phyloP scores from a whole-genome alignment of 2,797 vertebrate genomes.

The Aldrovandia affinis region DNA sequence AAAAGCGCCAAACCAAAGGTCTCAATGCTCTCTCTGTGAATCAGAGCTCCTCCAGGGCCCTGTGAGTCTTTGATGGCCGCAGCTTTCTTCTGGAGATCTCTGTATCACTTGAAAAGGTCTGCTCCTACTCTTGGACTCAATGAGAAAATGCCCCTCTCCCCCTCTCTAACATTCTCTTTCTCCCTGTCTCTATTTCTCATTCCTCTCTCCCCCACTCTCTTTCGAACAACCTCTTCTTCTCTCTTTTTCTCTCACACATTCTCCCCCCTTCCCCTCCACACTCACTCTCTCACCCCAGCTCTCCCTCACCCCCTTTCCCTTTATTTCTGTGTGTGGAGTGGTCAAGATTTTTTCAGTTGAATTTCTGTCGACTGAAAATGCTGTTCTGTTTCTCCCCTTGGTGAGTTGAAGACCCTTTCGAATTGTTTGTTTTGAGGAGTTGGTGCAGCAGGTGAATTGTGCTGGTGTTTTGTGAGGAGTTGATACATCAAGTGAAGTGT shows the following conservation, averaged over 20 bases:
- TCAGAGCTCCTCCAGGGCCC: slow-evolving; percentile 13
- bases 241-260: slow-evolving; percentile 58
- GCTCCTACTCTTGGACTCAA: slow-evolving; percentile 1
- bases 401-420: not conserved
- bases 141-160: slow-evolving; percentile 15
- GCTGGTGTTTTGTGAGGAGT: not conserved
- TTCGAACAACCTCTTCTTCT: slow-evolving; percentile 31
- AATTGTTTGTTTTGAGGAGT: slow-evolving; percentile 2
- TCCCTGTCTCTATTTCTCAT: not conserved
- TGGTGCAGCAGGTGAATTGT: not conserved
- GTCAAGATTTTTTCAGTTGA: not conserved
- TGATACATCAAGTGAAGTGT: not conserved
- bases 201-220: not conserved
- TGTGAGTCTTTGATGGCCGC: slow-evolving; percentile 56
- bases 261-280: slow-evolving; percentile 45
- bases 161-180: not conserved
- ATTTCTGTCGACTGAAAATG: not conserved
- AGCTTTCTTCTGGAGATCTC: slow-evolving; percentile 44
- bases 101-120: slow-evolving; percentile 26
- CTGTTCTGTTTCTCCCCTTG: not conserved
- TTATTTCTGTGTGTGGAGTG: slow-evolving; percentile 11
- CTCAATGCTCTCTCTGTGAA: slow-evolving; percentile 16
- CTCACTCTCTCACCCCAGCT: not conserved
- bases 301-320: slow-evolving; percentile 15
- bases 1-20: slow-evolving; percentile 15